phyloP scores from a whole-genome alignment of 2,113 vertebrate species.

The Meriones unguiculatus region DNA sequence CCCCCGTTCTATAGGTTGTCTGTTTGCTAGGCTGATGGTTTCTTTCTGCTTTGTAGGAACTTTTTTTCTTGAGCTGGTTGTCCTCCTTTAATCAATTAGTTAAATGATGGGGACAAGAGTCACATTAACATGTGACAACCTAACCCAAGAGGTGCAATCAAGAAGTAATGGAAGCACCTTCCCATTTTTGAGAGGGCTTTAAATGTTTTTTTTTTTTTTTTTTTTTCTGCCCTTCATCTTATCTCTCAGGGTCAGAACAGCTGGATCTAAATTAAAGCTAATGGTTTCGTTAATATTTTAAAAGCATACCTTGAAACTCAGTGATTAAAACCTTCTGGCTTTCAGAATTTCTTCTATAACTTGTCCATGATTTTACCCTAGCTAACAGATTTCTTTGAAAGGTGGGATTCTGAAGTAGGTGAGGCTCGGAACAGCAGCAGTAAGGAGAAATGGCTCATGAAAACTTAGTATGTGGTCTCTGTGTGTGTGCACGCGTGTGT shows the following conservation, averaged over 20 bases:
- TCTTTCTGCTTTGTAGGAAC: background rate
- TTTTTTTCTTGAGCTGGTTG: background rate
- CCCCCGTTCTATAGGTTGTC: background rate
- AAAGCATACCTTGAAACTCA: constrained; percentile 51
- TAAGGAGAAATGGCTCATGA: background rate
- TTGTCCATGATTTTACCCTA: constrained; percentile 10
- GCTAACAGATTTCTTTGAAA: constrained; percentile 11
- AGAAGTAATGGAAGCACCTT: background rate
- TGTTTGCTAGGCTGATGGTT: no score
- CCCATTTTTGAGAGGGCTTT: background rate
- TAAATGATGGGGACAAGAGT: background rate
- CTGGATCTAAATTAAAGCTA: constrained; percentile 45
- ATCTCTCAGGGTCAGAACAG: background rate
- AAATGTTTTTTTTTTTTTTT: background rate
- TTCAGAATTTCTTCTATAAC: constrained; percentile 56
- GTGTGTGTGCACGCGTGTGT: background rate
- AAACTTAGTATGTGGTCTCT: background rate
- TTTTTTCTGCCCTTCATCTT: background rate
- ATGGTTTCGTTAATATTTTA: constrained; percentile 55
- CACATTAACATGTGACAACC: background rate
- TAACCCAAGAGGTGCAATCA: background rate
- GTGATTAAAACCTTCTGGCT: constrained; percentile 38
- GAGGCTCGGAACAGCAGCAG: background rate
- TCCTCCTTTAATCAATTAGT: background rate
- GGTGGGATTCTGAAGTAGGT: background rate